Evolutionary conservation across 2,113 vertebrate species (phyloP), one percentile per base, ranked within the genome.

Genomic region (Mormyrus iriodes): DNA sequence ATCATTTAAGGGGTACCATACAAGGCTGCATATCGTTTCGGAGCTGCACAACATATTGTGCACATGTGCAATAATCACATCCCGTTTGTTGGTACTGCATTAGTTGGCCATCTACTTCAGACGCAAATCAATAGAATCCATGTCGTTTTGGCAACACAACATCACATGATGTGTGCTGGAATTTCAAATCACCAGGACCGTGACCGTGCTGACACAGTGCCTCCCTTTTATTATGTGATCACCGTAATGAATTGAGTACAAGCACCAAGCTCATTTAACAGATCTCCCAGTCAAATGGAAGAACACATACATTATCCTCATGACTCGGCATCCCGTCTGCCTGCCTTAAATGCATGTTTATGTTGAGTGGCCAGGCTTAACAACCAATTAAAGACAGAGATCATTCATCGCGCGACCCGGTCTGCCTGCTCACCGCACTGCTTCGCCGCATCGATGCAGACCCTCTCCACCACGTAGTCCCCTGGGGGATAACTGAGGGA

Each of bases 381-480:
- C n/a, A 4, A 2, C 17, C 39, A 44, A 44, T 44, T 44, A 39
- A 42, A 83, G 15, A 21, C 8, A 4, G 8, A 48, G 6, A 8
- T 83, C 39, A 83, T 24, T 48, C 17, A 21, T n/a, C 39, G 17
- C 0, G 24, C 2, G 44, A 48, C 24, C 3, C 8, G 17, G 73
- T 42, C 83, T 13, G 44, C 83, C 85, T 1, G 96, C 96, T 97
- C 92, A 99, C 98, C 97, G 89, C 98, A 98, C 35, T 97, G 95
- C 95, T 97, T 98, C 88, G 97, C 97, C 86, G 97, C 97, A 89
- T 92, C 92, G 90, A 97, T 88, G 58, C 98, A 99, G 85, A 99
- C 95, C 88, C 98, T 97, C 94, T 99, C 98, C 4, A 96, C 96
- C 73, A 97, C 92, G 31, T 98, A 97, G 15, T 98, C 96, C 84